A percentile compares a stretch with the other conserved stretches of the same genome.
These are phyloP conservation scores for Drosophila tripunctata DNA, from an alignment of 2,888 invertebrate genomes.

Conservation along the genomic window DNA sequence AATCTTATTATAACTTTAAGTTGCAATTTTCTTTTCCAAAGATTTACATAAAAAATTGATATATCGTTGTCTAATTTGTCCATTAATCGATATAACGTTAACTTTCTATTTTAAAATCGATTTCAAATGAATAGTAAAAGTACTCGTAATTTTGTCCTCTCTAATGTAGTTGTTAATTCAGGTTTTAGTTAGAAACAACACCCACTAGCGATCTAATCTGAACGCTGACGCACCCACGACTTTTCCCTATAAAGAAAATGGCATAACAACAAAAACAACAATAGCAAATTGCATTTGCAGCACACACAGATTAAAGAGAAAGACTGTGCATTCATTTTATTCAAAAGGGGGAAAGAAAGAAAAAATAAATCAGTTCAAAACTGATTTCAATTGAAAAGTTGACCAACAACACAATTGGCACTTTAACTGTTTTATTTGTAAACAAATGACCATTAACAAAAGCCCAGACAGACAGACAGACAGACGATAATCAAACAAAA, in stretches of 20 bases:
- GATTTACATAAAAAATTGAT: too few species aligned
- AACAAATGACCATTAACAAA: slow-evolving; percentile 56
- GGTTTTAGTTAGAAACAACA: slow-evolving; percentile 40
- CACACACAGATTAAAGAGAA: slow-evolving; percentile 27
- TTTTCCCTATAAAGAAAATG: slow-evolving; percentile 20
- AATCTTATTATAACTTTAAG: too few species aligned
- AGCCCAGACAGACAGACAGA: slow-evolving; percentile 4
- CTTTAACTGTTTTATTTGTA: slow-evolving; percentile 65
- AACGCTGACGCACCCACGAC: slow-evolving; percentile 51
- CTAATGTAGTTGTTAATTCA: slow-evolving; percentile 40
- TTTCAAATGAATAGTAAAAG: too few species aligned
- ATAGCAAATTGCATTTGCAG: slow-evolving; percentile 19
- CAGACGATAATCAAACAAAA: slow-evolving; percentile 23
- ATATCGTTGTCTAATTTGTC: too few species aligned
- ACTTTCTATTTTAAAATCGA: too few species aligned
- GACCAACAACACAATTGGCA: slow-evolving; percentile 56
- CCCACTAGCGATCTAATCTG: slow-evolving; percentile 58
- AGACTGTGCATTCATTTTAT: neutral
- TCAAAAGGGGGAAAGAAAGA: neutral
- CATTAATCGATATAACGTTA: too few species aligned
- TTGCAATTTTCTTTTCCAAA: too few species aligned
- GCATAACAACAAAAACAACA: slow-evolving; percentile 11
- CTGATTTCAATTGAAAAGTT: slow-evolving; percentile 46
- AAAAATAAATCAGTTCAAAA: neutral
- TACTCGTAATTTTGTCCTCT: slow-evolving; percentile 9